Evolutionary conservation across 2,888 invertebrate genomes (phyloP), one percentile per base, ranked within the genome.

Genomic region (Pecten maximus): DNA sequence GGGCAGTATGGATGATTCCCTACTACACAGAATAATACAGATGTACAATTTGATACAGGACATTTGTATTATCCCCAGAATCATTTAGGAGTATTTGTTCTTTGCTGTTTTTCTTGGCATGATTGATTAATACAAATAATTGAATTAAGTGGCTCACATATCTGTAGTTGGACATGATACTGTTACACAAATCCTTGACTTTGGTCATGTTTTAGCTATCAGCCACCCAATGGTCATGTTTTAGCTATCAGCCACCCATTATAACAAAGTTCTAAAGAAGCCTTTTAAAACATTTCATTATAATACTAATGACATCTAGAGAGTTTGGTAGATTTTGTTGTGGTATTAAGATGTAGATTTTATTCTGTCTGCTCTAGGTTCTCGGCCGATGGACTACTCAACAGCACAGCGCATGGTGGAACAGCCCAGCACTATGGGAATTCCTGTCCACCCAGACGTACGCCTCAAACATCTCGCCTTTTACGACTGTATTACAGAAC

Each of bases 371-470:
- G 74, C 74, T 35, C 10, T 74, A 89, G 40, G 89, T 92, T 19
- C 92, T 94, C 94, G 93, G 91, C 92, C 93, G 6, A 88, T 94
- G 88, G 94, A 94, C 40, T 91, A 89, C 44, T 54, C 90, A 23
- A 87, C 50, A 8, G 89, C 89, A 88, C 19, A 87, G 23, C 87
- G 88, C n/a, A 86, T 89, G 44, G 48, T 88, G 19, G 28, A 50
- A 35, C 54, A 87, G 39, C 40, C 54, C 16, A 90, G 92, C 40
- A 89, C 93, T 0, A 91, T 94, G 54, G 92, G 92, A 19, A 93
- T 96, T 87, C 99, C 99, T 10, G 98, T 99, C 89, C 98, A 99
- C 96, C 99, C 99, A 0, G 99, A 99, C 97, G 99, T 99, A n/a
- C 98, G 98, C 96, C 98, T 99, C 94, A 99, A 98, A 96, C 98